phyloP scores from a whole-genome alignment of 2,113 vertebrate genomes.

The Silurus asotus region DNA sequence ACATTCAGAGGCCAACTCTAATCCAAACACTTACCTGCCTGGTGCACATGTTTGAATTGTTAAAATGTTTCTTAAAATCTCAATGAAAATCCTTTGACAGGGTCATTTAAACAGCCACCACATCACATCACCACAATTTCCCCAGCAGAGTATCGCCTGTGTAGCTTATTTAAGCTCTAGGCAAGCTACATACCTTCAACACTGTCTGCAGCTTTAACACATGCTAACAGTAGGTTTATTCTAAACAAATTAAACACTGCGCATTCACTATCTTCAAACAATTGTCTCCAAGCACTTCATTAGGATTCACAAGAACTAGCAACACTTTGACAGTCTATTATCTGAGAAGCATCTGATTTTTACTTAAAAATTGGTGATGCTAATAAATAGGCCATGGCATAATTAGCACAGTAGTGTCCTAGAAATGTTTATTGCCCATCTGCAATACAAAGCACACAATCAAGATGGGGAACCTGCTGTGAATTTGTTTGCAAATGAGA shows the following conservation, averaged over 20 bases:
- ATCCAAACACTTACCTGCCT: background rate
- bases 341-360: background rate
- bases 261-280: background rate
- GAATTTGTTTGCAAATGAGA: background rate
- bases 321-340: background rate
- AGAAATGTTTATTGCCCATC: constrained; percentile 1
- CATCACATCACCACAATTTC: background rate
- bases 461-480: background rate
- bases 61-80: background rate
- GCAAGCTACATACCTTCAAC: background rate
- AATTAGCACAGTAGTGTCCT: background rate
- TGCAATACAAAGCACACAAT: background rate
- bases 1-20: background rate
- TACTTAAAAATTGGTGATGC: background rate
- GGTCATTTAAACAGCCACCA: background rate
- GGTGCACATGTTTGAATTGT: background rate
- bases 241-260: background rate
- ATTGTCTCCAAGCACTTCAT: background rate
- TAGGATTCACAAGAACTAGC: background rate
- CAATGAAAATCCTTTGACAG: background rate
- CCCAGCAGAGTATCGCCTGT: background rate
- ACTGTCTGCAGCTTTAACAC: background rate
- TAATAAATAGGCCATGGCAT: background rate
- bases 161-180: background rate
- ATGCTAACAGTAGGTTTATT: background rate